phyloP scores from a whole-genome alignment of 35 echinoderm and acorn worm genomes.

The Eucidaris tribuloides region DNA sequence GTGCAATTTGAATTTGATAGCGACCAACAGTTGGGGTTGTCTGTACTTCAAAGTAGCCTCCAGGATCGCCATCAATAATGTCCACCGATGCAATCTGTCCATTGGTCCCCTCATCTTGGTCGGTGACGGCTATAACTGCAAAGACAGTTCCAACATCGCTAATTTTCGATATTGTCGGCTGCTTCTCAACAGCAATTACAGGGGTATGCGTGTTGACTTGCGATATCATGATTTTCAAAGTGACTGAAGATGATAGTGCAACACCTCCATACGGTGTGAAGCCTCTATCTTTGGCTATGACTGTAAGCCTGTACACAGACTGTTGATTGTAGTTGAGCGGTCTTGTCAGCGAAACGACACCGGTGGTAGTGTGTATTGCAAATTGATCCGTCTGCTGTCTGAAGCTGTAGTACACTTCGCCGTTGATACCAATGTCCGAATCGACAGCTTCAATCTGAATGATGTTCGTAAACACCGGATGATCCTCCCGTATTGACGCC shows the following conservation, averaged over 20 bases:
- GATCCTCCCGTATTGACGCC: conserved; percentile 71
- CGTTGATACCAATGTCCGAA: conserved; percentile 91
- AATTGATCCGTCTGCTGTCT: conserved; percentile 64
- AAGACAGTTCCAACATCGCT: conserved; percentile 56
- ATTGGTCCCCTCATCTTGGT: conserved; percentile 81
- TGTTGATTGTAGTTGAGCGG: conserved; percentile 48
- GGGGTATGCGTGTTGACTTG: conserved; percentile 88
- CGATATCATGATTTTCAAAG: conserved; percentile 44
- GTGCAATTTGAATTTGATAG: conserved; percentile 34
- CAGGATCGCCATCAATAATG: conserved; percentile 64
- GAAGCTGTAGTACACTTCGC: conserved; percentile 97
- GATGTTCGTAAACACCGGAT: conserved; percentile 66
- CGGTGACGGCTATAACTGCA: conserved; percentile 75
- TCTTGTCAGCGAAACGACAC: conserved; percentile 83
- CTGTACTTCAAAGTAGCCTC: conserved; percentile 45
- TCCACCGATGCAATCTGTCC: conserved; percentile 64
- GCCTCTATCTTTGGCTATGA: conserved; percentile 89
- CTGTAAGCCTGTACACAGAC: conserved; percentile 33
- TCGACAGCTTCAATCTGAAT: conserved; percentile 71
- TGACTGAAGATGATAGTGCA: conserved; percentile 25
- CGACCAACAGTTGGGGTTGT: conserved; percentile 26
- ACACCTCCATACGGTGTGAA: conserved; percentile 70
- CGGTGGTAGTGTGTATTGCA: conserved; percentile 98
- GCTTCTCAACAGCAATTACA: conserved; percentile 50
- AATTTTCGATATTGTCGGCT: conserved; percentile 50